A percentile compares a stretch with the other conserved stretches of the same genome.
phyloP scores from a whole-genome alignment of 2,797 vertebrate genomes.

The Molossus molossus region DNA sequence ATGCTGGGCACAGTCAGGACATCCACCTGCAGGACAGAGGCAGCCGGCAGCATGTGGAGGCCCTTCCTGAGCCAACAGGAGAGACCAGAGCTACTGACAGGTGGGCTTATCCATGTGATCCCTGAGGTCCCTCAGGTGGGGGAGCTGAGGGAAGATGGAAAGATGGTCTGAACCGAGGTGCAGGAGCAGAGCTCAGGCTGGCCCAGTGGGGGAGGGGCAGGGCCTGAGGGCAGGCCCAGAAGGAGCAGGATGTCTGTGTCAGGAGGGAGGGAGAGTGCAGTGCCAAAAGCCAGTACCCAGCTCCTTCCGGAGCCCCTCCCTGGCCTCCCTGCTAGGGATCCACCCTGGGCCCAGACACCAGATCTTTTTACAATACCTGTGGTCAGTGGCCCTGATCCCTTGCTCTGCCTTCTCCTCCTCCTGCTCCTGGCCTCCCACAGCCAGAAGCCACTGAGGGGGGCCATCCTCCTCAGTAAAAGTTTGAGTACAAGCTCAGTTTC shows the following conservation, averaged over 20 bases:
- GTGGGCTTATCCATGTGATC: neutral
- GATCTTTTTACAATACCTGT: slow-evolving; percentile 6
- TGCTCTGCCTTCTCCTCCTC: slow-evolving; percentile 63
- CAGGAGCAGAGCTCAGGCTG: neutral
- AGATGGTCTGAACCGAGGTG: neutral
- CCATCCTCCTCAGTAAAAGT: slow-evolving; percentile 67
- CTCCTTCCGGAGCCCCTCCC: slow-evolving; percentile 62
- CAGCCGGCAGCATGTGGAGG: neutral
- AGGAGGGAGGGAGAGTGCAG: neutral
- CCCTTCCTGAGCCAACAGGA: neutral
- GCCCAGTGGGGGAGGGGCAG: neutral
- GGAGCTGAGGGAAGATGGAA: neutral
- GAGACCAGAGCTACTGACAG: neutral
- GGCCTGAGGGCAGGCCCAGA: slow-evolving; percentile 24
- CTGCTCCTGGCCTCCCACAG: slow-evolving; percentile 24
- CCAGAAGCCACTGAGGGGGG: neutral
- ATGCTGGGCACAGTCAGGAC: no score
- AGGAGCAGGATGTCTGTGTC: slow-evolving; percentile 70
- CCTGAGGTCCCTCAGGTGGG: neutral
- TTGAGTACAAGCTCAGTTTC: slow-evolving; percentile 88
- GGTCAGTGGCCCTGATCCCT: neutral
- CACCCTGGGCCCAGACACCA: neutral
- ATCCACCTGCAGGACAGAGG: neutral
- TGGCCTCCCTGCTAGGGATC: neutral
- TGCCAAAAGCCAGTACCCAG: slow-evolving; percentile 25